These are phyloP conservation scores for Augiades crinisus DNA, from an alignment of 2,888 invertebrate genomes.

Conservation along the genomic window DNA sequence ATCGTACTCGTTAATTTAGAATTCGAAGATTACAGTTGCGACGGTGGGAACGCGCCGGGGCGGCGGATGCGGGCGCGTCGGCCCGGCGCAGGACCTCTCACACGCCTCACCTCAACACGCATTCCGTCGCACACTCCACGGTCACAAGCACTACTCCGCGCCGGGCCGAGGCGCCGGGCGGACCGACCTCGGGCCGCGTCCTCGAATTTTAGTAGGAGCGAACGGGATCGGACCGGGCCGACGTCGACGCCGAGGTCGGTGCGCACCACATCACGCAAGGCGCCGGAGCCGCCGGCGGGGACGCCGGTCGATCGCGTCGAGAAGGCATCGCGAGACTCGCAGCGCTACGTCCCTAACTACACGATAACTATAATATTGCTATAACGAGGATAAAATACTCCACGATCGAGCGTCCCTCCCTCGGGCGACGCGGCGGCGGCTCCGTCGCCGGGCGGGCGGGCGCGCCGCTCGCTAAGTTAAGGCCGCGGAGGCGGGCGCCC, in stretches of 20 bases:
- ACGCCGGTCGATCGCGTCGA: conserved; percentile 36
- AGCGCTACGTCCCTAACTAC: conserved; percentile 46
- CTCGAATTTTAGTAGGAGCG: background rate
- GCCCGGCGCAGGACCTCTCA: conserved; percentile 36
- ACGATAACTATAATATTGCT: conserved; percentile 53
- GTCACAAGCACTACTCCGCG: conserved; percentile 29
- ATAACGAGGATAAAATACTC: conserved; percentile 47
- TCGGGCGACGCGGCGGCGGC: conserved; percentile 44
- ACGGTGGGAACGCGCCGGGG: conserved; percentile 43
- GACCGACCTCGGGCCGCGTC: conserved; percentile 27
- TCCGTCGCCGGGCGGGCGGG: conserved; percentile 51
- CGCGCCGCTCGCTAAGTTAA: conserved; percentile 45
- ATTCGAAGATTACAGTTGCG: conserved; percentile 58
- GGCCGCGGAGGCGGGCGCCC: conserved; percentile 57
- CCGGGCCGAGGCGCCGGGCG: conserved; percentile 33
- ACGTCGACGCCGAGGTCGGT: conserved; percentile 21
- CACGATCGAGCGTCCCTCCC: conserved; percentile 33
- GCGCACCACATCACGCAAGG: conserved; percentile 22
- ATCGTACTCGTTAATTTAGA: conserved; percentile 64
- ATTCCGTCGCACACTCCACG: too few relatives aligned
- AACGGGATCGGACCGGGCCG: background rate
- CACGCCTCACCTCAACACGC: conserved; percentile 25
- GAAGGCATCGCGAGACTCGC: conserved; percentile 38
- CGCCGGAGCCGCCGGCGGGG: conserved; percentile 35
- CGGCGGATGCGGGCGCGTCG: conserved; percentile 36